These are phyloP conservation scores for Brachynemurus nebulosus DNA, from an alignment of 2,888 invertebrate species.

Conservation along the genomic window DNA sequence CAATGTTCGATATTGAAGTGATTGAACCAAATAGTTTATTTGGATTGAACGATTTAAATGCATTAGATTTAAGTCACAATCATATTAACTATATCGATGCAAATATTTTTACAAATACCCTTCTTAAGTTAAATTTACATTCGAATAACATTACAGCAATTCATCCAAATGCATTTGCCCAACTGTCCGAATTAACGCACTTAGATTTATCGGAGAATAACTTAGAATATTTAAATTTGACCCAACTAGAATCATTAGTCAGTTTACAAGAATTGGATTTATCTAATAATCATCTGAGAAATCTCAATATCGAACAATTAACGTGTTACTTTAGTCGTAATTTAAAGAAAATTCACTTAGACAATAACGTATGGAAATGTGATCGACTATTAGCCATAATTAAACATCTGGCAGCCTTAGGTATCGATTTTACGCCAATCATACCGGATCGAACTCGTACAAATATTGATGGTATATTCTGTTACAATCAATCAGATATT, in stretches of 20 bases:
- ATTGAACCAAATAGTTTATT: constrained; percentile 1
- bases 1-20: background rate
- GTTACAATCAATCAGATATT: background rate
- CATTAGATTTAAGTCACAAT: background rate
- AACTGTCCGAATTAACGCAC: constrained; percentile 5
- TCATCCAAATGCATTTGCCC: constrained; percentile 7
- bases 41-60: background rate
- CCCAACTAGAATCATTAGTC: background rate
- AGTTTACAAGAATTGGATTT: background rate
- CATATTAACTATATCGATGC: background rate
- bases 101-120: constrained; percentile 2
- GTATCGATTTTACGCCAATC: background rate
- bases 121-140: constrained; percentile 7
- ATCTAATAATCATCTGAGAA: background rate
- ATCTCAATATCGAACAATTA: background rate
- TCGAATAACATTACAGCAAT: constrained; percentile 9
- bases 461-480: background rate
- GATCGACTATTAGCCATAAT: background rate
- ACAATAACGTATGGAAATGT: background rate
- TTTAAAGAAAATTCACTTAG: background rate
- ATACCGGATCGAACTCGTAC: background rate
- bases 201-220: constrained; percentile 10
- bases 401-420: background rate
- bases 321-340: constrained; percentile 5
- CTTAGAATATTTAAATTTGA: constrained; percentile 2